phyloP scores from a whole-genome alignment of 2,113 vertebrate species.

The Micronycteris hirsuta region DNA sequence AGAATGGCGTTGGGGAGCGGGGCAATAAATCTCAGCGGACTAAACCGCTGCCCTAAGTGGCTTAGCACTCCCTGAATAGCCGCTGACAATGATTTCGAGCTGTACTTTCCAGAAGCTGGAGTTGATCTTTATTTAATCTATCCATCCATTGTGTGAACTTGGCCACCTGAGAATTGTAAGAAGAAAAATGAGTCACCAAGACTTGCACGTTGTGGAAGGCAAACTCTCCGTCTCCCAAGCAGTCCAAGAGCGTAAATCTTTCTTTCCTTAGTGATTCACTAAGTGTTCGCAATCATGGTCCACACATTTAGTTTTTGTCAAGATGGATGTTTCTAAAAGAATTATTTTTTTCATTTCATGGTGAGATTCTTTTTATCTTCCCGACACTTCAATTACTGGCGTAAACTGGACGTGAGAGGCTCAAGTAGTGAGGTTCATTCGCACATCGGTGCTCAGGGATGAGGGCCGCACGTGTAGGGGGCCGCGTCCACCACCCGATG shows the following conservation, averaged over 20 bases:
- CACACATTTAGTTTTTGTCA: conserved; percentile 57
- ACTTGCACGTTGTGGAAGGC: neutral
- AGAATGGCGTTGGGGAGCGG: neutral
- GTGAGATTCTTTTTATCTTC: conserved; percentile 79
- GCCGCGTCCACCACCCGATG: neutral
- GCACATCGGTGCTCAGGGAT: neutral
- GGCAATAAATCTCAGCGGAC: conserved; percentile 35
- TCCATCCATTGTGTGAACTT: conserved; percentile 9
- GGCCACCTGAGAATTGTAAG: neutral
- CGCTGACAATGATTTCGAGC: conserved; percentile 44
- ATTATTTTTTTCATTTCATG: conserved; percentile 78
- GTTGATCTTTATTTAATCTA: conserved; percentile 72
- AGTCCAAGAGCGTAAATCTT: conserved; percentile 60
- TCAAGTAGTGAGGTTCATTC: neutral
- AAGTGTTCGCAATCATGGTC: conserved; percentile 53
- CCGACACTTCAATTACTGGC: conserved; percentile 75
- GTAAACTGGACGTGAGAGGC: conserved; percentile 64
- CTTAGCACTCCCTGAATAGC: conserved; percentile 37
- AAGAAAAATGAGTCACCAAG: conserved; percentile 46
- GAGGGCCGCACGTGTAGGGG: neutral
- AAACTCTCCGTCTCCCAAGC: neutral
- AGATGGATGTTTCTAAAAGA: conserved; percentile 63
- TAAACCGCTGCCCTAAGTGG: conserved; percentile 29
- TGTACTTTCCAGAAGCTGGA: conserved; percentile 36
- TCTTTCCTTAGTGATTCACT: conserved; percentile 38